Base-by-base conservation (phyloP, 2,888 invertebrate species). In the Dynastes grantii region DNA sequence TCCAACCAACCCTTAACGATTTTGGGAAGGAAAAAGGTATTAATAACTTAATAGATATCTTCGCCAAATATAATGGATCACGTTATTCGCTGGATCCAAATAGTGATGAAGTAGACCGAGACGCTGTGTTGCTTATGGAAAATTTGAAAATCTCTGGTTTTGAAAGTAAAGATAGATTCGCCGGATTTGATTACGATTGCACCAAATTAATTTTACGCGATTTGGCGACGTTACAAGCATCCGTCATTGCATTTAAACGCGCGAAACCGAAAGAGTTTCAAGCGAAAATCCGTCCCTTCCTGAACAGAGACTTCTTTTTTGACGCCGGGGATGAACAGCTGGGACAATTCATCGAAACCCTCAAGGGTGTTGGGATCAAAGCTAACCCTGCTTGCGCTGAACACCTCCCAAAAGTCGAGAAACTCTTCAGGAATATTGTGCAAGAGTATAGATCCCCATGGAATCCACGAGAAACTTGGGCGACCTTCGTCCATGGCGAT, bases 401-500 rank as follows among this genome's bases (percentile, higher is more conserved):
- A 63, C 45, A 61, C 40, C 61, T 75, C 9, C 61, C 73, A 1
- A 61, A 61, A 13, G 61, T 75, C 4, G 73, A 61, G 1, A 61
- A 75, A 11, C 29, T 45, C 16, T 75, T 75, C 11, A 45, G 40
- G 61, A 45, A 75, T 6, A 45, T 75, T 13, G 55, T 55, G n/a
- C 9, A 16, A 9, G 40, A 16, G 45, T 75, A 55, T 11, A 75
- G 45, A 29, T 9, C 58, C 1, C 61, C 61, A 0, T 8, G 49
- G 13, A 49, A 49, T 2, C 61, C 73, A 9, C 87, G 3, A 1
- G 90, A 90, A 67, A 89, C 89, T 0, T 92, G 90, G 86, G 89
- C 89, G 0, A 90, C 91, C 0, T 87, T 92, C n/a, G 87, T 89
- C 0, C 92, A 92, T 80, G 86, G 88, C 1, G 92, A 92, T 84